Conservation (phyloP, 2,113 vertebrate genomes). For the Setophaga coronata region DNA sequence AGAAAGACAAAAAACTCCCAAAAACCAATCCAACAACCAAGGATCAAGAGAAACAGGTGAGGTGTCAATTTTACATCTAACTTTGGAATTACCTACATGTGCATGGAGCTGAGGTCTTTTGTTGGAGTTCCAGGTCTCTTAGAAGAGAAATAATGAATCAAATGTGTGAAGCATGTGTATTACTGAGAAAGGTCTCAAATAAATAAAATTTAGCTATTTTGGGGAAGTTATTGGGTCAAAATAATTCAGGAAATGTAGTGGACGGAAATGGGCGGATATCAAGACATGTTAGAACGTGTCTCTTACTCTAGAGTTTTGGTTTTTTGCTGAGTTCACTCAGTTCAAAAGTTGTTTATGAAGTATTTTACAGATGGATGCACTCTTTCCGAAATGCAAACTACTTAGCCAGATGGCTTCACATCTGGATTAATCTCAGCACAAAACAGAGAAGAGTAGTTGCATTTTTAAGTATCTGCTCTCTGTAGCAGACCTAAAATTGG, state of each 20-base stretch:
- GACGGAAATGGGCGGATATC: not conserved
- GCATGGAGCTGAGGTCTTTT: not conserved
- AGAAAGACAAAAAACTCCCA: not conserved
- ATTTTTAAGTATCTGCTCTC: slow-evolving; percentile 27
- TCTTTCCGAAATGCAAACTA: slow-evolving; percentile 12
- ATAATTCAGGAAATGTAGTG: not conserved
- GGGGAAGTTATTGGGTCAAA: not conserved
- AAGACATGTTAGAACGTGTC: not conserved
- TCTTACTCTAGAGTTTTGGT: not conserved
- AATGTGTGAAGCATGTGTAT: not conserved
- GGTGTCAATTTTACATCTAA: not conserved
- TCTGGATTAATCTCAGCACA: slow-evolving; percentile 24
- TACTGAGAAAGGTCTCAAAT: not conserved
- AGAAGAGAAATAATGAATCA: not conserved
- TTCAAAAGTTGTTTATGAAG: slow-evolving; percentile 11
- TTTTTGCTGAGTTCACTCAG: not conserved
- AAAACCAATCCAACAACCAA: not conserved
- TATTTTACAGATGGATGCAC: slow-evolving; percentile 17
- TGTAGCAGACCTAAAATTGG: not conserved
- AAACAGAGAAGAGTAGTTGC: not conserved
- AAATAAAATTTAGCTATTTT: not conserved
- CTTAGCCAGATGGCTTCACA: slow-evolving; percentile 47
- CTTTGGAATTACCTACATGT: not conserved
- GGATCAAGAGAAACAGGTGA: not conserved
- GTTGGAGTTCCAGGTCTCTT: not conserved